Percentiles rank a stretch among this genome's conserved stretches.
phyloP scores from a whole-genome alignment of 2,797 vertebrate species.

The Parauchenoglanis punctatus region DNA sequence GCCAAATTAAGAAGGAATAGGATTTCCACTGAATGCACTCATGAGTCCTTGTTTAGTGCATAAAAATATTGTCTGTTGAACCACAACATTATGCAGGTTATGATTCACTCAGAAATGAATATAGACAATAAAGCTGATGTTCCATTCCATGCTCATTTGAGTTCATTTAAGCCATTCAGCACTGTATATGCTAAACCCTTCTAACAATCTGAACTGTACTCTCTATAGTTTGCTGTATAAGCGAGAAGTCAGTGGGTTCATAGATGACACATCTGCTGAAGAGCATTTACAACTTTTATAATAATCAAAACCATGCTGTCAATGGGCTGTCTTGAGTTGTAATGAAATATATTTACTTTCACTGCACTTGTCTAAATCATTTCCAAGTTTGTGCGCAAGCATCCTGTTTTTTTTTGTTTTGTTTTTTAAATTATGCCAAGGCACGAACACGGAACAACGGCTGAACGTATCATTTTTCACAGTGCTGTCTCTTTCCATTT shows the following conservation, averaged over 20 bases:
- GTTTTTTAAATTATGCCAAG: background rate
- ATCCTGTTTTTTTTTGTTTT: background rate
- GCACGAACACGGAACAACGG: background rate
- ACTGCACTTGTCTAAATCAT: background rate
- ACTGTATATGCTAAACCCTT: background rate
- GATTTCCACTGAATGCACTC: background rate
- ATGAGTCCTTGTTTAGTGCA: background rate
- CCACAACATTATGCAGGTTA: background rate
- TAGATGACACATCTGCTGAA: background rate
- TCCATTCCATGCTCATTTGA: background rate
- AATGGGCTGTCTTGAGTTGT: background rate
- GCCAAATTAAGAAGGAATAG: background rate
- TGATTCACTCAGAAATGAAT: background rate
- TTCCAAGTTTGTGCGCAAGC: background rate
- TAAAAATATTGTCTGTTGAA: background rate
- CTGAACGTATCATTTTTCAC: background rate
- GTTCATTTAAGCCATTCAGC: slow-evolving; percentile 14
- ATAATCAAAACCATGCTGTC: background rate
- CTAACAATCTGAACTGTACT: background rate
- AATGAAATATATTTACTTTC: slow-evolving; percentile 19
- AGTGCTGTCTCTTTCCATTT: background rate
- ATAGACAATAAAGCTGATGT: slow-evolving; percentile 8
- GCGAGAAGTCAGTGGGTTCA: background rate
- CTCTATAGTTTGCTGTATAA: background rate
- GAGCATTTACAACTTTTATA: background rate